Evolutionary conservation across 1,140 invertebrate species (phyloP), one percentile per base, ranked within the genome.

Genomic region (Notospermus geniculatus): DNA sequence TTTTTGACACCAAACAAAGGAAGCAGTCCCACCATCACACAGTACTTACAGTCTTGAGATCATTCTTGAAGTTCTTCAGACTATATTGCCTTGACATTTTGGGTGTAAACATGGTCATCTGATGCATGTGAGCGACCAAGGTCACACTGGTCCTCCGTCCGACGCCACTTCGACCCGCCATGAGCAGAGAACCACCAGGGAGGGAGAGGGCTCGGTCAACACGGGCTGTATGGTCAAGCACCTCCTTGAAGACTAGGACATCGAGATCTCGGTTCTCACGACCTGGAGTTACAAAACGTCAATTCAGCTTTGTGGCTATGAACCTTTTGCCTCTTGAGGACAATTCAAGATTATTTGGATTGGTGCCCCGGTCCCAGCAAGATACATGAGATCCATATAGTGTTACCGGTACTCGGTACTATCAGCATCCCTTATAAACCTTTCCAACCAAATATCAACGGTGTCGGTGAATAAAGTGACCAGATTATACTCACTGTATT

Each of bases 91-190:
- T 70, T 17, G 80, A 80, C 25, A 88, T 83, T 72, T 86, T 85
- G 0, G 86, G 86, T 7, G 83, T 81, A 64, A 90, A 80, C 7
- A 94, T 72, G 59, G 85, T 86, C 54, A 89, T 86, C 50, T 87
- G 85, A 54, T 90, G 88, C 71, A 92, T 82, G 52, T 86, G 84
- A 11, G 91, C 86, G 4, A 90, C 85, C 11, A 95, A 83, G 69
- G 85, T 86, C 2, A 89, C 82, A 1, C 90, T 87, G 19, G 90
- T 87, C 66, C 89, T 85, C 43, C 92, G 83, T 11, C 93, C 91
- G 52, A 89, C 86, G 5, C 93, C 93, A 45, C 88, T 84, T 67
- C 87, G 83, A 9, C 91, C 92, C 22, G 88, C 82, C 54, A 95
- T 73, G 11, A 96, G 76, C 28, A 93, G 68, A 30, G 89, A 88